Percentiles rank a stretch among this genome's conserved stretches.
These are phyloP conservation scores for Phrynocephalus versicolor DNA, from an alignment of 2,113 vertebrate genomes.

Conservation along the genomic window DNA sequence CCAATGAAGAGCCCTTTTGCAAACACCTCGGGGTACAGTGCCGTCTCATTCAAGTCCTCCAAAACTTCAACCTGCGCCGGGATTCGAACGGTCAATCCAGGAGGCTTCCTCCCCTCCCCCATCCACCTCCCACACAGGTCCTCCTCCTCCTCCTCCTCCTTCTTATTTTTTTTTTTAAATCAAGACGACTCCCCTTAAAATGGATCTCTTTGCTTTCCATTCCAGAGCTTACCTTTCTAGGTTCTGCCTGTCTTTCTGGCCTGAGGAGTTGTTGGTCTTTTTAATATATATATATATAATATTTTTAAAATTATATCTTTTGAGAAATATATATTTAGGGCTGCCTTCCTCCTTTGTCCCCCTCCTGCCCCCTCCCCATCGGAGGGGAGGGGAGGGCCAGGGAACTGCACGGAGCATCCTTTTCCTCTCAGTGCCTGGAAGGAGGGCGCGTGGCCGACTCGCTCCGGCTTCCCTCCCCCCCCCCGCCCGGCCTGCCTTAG, in stretches of 20 bases:
- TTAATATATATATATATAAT: too few relatives aligned
- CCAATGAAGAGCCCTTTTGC: too few relatives aligned
- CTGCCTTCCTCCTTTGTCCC: constrained; percentile 18
- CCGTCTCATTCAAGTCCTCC: neutral
- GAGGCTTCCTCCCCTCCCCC: neutral
- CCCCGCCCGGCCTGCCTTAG: constrained; percentile 9
- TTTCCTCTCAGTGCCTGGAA: neutral
- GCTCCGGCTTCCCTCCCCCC: neutral
- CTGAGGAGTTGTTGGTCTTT: constrained; percentile 28
- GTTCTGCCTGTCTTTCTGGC: neutral
- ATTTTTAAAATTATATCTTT: too few relatives aligned
- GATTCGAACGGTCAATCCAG: neutral
- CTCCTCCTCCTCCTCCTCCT: too few relatives aligned
- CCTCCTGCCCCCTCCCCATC: constrained; percentile 1
- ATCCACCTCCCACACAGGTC: too few relatives aligned
- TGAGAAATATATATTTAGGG: neutral
- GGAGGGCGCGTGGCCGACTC: neutral
- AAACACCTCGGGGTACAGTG: too few relatives aligned
- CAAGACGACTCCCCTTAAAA: neutral
- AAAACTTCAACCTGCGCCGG: neutral
- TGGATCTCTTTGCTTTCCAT: constrained; percentile 2
- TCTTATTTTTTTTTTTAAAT: too few relatives aligned
- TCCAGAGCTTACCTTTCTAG: constrained; percentile 50
- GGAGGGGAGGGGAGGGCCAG: neutral
- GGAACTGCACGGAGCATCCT: neutral